These are phyloP conservation scores for Clytia hemisphaerica DNA, from an alignment of 30 jellyfish, hydroid and myxozoan genomes.

Conservation along the genomic window DNA sequence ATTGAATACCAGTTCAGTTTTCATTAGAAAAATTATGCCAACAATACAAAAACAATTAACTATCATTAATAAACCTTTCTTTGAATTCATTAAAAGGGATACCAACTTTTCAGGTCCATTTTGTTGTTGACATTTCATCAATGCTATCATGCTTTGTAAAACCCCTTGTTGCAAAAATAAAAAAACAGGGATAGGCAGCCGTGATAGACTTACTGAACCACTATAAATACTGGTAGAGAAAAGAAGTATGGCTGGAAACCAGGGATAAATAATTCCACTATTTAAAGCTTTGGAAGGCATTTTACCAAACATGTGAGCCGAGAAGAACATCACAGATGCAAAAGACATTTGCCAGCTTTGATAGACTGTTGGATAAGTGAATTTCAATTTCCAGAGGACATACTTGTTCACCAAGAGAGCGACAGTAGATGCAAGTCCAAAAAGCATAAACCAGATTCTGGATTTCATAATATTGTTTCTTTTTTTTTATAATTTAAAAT, in stretches of 20 bases:
- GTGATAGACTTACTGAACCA: slow-evolving; percentile 61
- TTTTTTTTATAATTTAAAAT: too few species aligned
- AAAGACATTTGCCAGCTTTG: slow-evolving; percentile 81
- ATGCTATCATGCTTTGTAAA: background rate
- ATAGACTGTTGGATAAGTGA: slow-evolving; percentile 69
- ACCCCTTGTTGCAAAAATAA: slow-evolving; percentile 14
- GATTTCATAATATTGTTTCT: too few species aligned
- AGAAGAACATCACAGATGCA: slow-evolving; percentile 4
- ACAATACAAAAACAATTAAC: background rate
- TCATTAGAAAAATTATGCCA: background rate
- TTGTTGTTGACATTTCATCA: background rate
- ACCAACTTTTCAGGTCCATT: background rate
- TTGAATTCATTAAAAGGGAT: background rate
- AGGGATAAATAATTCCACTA: slow-evolving; percentile 8
- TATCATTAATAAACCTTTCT: background rate
- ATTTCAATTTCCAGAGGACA: slow-evolving; percentile 45
- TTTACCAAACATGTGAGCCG: slow-evolving; percentile 13
- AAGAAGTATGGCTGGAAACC: slow-evolving; percentile 51
- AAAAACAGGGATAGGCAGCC: slow-evolving; percentile 30
- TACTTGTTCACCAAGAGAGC: slow-evolving; percentile 36
- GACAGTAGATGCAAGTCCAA: slow-evolving; percentile 4
- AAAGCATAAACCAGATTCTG: too few species aligned
- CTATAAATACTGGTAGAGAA: slow-evolving; percentile 56
- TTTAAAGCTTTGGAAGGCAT: slow-evolving; percentile 17
- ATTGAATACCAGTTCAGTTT: background rate